These are phyloP conservation scores for Noctua comes DNA, from an alignment of 2,888 invertebrate genomes.

Conservation along the genomic window DNA sequence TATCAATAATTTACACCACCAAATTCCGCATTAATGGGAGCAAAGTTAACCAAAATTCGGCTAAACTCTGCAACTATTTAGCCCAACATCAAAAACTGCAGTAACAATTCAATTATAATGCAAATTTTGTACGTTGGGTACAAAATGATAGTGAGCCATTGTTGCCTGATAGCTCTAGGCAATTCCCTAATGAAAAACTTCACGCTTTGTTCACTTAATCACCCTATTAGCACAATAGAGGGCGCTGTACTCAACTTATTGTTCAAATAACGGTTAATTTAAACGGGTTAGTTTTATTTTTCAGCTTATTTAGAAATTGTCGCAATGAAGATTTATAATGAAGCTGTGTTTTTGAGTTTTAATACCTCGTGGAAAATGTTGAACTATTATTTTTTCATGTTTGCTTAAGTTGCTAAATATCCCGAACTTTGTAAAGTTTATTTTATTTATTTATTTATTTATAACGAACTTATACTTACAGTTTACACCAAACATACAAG, in stretches of 20 bases:
- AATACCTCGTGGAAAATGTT: background rate
- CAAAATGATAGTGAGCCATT: slow-evolving; percentile 55
- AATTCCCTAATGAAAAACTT: slow-evolving; percentile 65
- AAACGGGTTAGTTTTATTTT: slow-evolving; percentile 38
- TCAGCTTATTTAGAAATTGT: slow-evolving; percentile 18
- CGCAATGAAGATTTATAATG: background rate
- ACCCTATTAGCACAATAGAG: slow-evolving; percentile 67
- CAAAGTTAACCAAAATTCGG: slow-evolving; percentile 19
- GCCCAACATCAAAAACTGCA: slow-evolving; percentile 47
- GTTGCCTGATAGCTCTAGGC: slow-evolving; percentile 57
- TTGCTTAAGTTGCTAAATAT: background rate
- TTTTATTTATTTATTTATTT: too few relatives aligned
- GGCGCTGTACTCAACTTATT: slow-evolving; percentile 62
- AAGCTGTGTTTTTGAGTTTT: background rate
- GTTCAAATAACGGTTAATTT: slow-evolving; percentile 51
- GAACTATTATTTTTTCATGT: background rate
- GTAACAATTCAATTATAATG: slow-evolving; percentile 55
- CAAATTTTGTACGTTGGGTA: slow-evolving; percentile 47
- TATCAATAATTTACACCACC: slow-evolving; percentile 24
- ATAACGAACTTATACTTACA: too few relatives aligned
- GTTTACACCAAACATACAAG: too few relatives aligned
- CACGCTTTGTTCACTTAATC: slow-evolving; percentile 66
- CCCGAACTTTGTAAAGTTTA: background rate
- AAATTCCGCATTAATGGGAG: slow-evolving; percentile 21
- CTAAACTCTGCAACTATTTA: slow-evolving; percentile 32